Base-by-base conservation (phyloP, 2,888 invertebrate species). In the Thera britannica region DNA sequence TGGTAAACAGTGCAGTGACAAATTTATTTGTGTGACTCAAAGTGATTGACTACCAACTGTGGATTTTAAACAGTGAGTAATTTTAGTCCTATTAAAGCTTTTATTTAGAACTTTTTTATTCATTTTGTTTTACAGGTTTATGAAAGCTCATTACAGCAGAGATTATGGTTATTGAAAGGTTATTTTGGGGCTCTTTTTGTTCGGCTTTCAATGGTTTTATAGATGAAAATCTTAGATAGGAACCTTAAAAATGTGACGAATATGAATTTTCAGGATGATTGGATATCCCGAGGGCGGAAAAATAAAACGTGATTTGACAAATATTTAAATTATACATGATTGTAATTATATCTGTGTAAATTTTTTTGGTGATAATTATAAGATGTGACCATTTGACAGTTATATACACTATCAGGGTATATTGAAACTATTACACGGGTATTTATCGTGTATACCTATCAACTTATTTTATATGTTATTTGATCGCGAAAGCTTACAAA, bases 1-100 rank as follows among this genome's bases (percentile, higher is more conserved):
- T 75, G 73, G 67, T 74, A 68, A 65, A 62, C 63, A 68, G 74
- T 74, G 74, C 62, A 58, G 74, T 70, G 72, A 71, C 66, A 58
- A 71, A 72, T 67, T 62, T 56, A 49, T 58, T 49, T 59, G 63
- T 70, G 66, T 70, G 70, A 70, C 66, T 70, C 70, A 70, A 59
- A 61, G 59, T 66, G 70, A 69, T 69, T 65, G 62, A 65, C 48
- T 65, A 36, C 52, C 54, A 60, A 35, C 56, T 60, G 52, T 57
- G 70, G 70, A 70, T 70, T 70, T 66, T 38, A 63, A 56, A 66
- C 57, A 44, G 70, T 70, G 54, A 70, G 70, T 70, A 66, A 23
- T 70, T 62, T 69, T 57, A 8, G 35, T 23, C 34, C 35, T 3
- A 12, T 57, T 46, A 41, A 12, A 36, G 38, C 38, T 52, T 34